These are phyloP conservation scores for Proteles cristata DNA, from an alignment of 2,113 vertebrate genomes.

Conservation along the genomic window DNA sequence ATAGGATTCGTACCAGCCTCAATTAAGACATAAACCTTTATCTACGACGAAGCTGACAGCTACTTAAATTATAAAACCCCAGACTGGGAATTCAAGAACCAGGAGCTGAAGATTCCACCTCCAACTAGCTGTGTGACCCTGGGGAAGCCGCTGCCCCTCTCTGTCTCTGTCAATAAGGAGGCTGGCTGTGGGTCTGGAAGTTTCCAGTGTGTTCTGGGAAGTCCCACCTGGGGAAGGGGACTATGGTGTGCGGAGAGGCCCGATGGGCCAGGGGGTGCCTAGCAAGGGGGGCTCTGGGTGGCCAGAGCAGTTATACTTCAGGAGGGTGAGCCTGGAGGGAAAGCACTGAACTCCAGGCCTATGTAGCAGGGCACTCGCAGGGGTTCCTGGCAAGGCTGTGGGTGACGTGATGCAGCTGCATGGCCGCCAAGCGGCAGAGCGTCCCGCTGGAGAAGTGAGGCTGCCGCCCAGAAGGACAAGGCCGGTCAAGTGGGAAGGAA, in stretches of 20 bases:
- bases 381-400: too few species aligned
- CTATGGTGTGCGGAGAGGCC: not conserved
- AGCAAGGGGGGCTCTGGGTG: not conserved
- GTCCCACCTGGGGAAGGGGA: not conserved
- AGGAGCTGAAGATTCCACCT: not conserved
- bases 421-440: not conserved
- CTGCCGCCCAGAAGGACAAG: fast-evolving
- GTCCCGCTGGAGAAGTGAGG: not conserved
- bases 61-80: not conserved
- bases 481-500: not conserved
- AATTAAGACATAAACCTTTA: not conserved
- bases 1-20: not conserved
- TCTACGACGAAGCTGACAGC: fast-evolving
- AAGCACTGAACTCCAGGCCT: not conserved
- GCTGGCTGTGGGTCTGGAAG: not conserved
- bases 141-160: not conserved
- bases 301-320: not conserved
- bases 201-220: not conserved
- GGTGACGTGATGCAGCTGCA: fast-evolving
- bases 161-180: not conserved
- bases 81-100: not conserved
- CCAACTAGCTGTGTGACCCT: not conserved
- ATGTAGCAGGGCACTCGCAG: not conserved
- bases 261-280: not conserved
- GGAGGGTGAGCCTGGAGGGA: not conserved